These are phyloP conservation scores for Catocala fraxini DNA, from an alignment of 2,888 invertebrate species.

Conservation along the genomic window DNA sequence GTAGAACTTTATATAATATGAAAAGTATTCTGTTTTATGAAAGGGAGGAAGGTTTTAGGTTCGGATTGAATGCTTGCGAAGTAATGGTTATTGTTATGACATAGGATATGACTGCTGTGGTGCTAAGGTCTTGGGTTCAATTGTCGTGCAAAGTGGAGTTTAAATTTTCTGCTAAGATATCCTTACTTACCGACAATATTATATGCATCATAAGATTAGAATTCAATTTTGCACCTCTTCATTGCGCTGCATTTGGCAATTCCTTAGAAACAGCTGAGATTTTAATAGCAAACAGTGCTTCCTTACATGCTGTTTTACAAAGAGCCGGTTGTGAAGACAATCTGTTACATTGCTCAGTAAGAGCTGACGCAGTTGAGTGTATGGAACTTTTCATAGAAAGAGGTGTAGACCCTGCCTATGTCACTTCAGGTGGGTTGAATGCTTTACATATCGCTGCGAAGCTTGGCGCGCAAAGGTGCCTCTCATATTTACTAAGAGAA, in stretches of 20 bases:
- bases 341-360: conserved; percentile 94
- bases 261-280: conserved; percentile 93
- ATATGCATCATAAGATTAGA: no score
- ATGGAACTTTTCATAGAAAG: conserved; percentile 91
- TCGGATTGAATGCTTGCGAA: no score
- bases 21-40: background rate
- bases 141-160: no score
- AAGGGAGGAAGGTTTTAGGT: no score
- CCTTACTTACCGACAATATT: no score
- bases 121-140: no score
- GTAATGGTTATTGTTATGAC: no score
- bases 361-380: conserved; percentile 93
- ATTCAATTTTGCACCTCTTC: conserved; percentile 94
- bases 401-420: conserved; percentile 92
- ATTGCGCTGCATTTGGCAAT: conserved; percentile 96
- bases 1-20: background rate
- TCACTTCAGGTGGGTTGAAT: conserved; percentile 92
- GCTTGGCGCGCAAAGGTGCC: conserved; percentile 91
- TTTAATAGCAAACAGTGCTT: conserved; percentile 91
- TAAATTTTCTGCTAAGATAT: no score
- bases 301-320: conserved; percentile 90
- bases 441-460: conserved; percentile 94
- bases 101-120: no score
- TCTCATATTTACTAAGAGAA: conserved; percentile 91
- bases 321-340: conserved; percentile 91